Evolutionary conservation across 2,113 vertebrate genomes (phyloP).

Genomic region (Grus americana): DNA sequence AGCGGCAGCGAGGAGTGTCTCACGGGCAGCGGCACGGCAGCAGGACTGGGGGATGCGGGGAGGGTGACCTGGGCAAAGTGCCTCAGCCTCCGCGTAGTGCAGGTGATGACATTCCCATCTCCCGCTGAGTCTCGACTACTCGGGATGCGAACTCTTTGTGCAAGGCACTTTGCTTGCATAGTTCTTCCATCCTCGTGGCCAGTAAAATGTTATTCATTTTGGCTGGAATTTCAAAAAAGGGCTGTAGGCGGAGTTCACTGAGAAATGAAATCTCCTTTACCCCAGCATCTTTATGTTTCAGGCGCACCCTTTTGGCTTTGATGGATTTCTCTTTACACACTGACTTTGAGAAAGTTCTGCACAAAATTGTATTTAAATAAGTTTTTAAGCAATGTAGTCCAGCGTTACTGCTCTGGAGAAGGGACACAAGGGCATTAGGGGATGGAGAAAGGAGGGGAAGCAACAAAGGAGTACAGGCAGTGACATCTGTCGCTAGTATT

Average conservation of each 20-base stretch:
- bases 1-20: background rate
- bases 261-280: background rate
- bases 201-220: background rate
- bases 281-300: background rate
- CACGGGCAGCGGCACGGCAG: fast-evolving
- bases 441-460: background rate
- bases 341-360: background rate
- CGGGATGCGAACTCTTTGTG: fast-evolving
- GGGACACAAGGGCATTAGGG: background rate
- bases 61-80: fast-evolving
- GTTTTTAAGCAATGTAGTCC: background rate
- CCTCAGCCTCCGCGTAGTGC: fast-evolving
- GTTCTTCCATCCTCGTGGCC: background rate
- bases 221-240: background rate
- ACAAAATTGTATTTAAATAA: background rate
- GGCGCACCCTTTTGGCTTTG: background rate
- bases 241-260: background rate
- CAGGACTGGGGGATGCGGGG: background rate
- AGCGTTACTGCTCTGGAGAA: background rate
- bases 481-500: conserved; percentile 53
- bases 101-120: fast-evolving
- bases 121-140: fast-evolving
- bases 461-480: conserved; percentile 26
- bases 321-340: background rate
- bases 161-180: background rate